Conservation (phyloP, 1,140 invertebrate species). For the Holcopasites calliopsidis region DNA sequence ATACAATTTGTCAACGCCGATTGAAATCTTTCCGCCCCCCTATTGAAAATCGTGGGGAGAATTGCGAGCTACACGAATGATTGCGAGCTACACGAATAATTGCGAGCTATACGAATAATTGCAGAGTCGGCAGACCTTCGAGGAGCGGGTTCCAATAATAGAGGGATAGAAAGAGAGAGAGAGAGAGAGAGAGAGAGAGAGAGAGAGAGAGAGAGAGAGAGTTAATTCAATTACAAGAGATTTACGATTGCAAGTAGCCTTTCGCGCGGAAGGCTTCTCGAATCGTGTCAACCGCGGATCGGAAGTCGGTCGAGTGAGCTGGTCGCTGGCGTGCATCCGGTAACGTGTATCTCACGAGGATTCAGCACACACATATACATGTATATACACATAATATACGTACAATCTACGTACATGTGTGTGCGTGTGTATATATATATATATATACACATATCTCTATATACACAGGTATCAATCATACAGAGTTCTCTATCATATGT, state of each 20-base stretch:
- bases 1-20: too few species aligned
- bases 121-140: conserved; percentile 1
- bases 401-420: background rate
- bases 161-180: too few species aligned
- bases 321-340: conserved; percentile 31
- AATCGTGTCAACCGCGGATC: conserved; percentile 11
- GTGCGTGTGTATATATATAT: background rate
- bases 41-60: too few species aligned
- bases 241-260: conserved; percentile 22
- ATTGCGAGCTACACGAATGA: too few species aligned
- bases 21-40: too few species aligned
- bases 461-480: conserved; percentile 25
- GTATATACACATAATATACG: background rate
- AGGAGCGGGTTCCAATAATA: conserved; percentile 5
- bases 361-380: conserved; percentile 17
- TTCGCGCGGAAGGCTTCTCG: background rate
- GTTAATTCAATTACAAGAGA: conserved; percentile 18
- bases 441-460: background rate
- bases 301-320: conserved; percentile 12
- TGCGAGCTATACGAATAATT: background rate
- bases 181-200: too few species aligned
- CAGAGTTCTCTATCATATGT: background rate
- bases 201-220: too few species aligned
- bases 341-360: conserved; percentile 6
- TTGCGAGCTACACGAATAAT: too few species aligned